These are phyloP conservation scores for Percopsis omiscomaycus DNA, from an alignment of 2,797 vertebrate species.

Conservation along the genomic window DNA sequence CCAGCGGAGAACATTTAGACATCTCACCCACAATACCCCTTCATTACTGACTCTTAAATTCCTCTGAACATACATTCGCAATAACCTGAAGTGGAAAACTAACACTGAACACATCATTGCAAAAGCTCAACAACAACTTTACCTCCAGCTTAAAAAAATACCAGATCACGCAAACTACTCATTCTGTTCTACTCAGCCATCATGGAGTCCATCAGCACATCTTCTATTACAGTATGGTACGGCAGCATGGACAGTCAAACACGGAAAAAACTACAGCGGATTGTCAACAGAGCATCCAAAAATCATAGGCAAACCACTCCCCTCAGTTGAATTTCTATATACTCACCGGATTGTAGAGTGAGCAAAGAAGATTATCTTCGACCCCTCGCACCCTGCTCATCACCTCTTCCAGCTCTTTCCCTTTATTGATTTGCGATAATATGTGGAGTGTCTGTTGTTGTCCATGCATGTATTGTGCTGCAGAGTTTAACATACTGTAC, in stretches of 20 bases:
- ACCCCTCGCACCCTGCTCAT: not conserved
- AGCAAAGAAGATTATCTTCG: not conserved
- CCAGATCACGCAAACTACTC: not conserved
- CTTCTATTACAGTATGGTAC: not conserved
- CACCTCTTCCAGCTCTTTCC: not conserved
- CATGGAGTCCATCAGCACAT: not conserved
- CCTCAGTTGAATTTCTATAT: no score
- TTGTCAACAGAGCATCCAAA: not conserved
- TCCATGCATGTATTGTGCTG: no score
- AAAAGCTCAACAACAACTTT: not conserved
- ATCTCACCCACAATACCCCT: slow-evolving; percentile 10
- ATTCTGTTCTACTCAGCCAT: not conserved
- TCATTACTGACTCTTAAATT: not conserved
- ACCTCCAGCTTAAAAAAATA: not conserved
- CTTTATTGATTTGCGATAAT: not conserved
- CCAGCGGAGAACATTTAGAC: slow-evolving; percentile 43
- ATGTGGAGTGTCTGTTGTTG: no score
- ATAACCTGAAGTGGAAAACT: not conserved
- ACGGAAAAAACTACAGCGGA: not conserved
- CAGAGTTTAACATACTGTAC: no score
- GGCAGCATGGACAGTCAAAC: not conserved
- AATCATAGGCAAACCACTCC: not conserved
- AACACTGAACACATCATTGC: not conserved
- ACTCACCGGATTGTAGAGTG: not conserved
- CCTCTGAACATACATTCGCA: not conserved